Percentiles rank a stretch among this genome's conserved stretches.
Evolutionary conservation across 2,113 vertebrate species (phyloP).

Genomic region (Gavialis gangeticus): DNA sequence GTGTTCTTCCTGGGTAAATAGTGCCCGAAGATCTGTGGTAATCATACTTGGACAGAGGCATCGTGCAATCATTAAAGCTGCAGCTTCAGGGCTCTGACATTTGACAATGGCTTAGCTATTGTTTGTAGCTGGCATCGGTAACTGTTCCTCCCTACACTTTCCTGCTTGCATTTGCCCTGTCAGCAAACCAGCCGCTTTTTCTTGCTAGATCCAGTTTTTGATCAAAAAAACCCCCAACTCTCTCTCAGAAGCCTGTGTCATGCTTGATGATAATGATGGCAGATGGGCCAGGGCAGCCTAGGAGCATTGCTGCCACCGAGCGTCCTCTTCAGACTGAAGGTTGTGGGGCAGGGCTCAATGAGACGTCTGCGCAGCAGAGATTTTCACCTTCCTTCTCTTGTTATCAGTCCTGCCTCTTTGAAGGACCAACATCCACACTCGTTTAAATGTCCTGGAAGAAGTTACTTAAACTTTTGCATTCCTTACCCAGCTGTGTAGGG

Average conservation of each 20-base stretch:
- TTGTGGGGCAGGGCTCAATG: neutral
- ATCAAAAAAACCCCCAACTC: neutral
- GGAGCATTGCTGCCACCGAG: neutral
- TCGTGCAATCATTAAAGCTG: neutral
- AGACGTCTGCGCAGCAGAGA: neutral
- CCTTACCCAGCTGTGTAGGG: neutral
- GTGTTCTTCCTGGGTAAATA: neutral
- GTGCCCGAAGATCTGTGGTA: accelerated
- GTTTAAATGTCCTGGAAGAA: neutral
- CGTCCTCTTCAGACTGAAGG: neutral
- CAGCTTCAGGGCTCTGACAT: neutral
- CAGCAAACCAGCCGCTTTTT: neutral
- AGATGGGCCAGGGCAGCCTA: neutral
- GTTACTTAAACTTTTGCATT: neutral
- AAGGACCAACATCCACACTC: accelerated
- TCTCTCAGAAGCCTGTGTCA: neutral
- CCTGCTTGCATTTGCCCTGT: neutral
- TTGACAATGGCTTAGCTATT: neutral
- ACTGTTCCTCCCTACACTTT: accelerated
- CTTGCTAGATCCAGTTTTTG: neutral
- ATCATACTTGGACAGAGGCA: neutral
- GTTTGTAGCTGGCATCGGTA: neutral
- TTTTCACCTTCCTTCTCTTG: accelerated
- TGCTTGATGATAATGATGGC: neutral
- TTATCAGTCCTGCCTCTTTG: accelerated